These are phyloP conservation scores for Ceratitis capitata DNA, from an alignment of 1,140 invertebrate species.

Conservation along the genomic window DNA sequence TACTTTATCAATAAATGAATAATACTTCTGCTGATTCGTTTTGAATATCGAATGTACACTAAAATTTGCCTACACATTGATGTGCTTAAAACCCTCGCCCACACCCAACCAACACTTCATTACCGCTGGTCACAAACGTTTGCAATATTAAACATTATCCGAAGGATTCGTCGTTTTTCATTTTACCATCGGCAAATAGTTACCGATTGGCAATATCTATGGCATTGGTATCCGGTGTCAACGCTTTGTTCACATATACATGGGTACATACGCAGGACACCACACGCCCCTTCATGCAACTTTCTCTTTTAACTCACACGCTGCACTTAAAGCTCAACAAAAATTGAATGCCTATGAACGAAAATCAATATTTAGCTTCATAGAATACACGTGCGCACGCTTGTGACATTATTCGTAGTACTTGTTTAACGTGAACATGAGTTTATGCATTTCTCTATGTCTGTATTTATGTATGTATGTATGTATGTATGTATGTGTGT, in stretches of 20 bases:
- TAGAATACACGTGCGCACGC: neutral
- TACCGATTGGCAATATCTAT: conserved; percentile 22
- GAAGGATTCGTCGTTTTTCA: conserved; percentile 7
- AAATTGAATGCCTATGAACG: conserved; percentile 19
- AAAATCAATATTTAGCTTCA: conserved; percentile 28
- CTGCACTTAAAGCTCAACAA: neutral
- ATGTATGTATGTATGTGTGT: neutral
- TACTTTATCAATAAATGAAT: neutral
- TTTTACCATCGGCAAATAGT: conserved; percentile 13
- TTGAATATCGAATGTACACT: neutral
- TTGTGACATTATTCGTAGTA: neutral
- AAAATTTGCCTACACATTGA: neutral
- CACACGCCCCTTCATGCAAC: neutral
- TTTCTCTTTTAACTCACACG: neutral
- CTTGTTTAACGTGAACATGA: too few relatives aligned
- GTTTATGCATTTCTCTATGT: too few relatives aligned
- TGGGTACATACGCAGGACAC: neutral
- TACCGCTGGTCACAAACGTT: neutral
- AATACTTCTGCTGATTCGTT: neutral
- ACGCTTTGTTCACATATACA: neutral
- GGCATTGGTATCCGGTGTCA: neutral
- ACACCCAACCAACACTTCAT: neutral
- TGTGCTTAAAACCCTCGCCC: neutral
- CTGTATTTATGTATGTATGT: neutral
- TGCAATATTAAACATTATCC: conserved; percentile 22